Percentiles rank a stretch among this genome's conserved stretches.
phyloP scores from a whole-genome alignment of 2,888 invertebrate species.

The Drosophila hamatofila region DNA sequence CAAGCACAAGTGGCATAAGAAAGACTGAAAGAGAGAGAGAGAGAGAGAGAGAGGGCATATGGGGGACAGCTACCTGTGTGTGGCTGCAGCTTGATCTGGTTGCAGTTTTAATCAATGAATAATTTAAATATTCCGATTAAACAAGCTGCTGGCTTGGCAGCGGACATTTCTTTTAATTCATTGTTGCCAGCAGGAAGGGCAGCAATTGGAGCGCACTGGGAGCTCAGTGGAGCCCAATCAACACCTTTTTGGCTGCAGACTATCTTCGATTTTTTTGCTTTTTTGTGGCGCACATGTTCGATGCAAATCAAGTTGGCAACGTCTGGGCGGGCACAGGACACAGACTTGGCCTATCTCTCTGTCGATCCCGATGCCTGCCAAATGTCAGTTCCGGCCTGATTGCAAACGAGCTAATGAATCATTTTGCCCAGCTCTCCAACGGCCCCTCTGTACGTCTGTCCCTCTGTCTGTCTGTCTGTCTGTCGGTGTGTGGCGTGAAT shows the following conservation, averaged over 20 bases:
- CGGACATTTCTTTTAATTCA: conserved; percentile 80
- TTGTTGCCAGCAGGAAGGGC: conserved; percentile 22
- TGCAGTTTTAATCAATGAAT: conserved; percentile 83
- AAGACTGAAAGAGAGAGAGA: neutral
- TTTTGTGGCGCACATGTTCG: conserved; percentile 76
- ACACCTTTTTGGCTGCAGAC: conserved; percentile 64
- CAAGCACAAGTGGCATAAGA: conserved; percentile 30
- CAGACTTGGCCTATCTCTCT: conserved; percentile 43
- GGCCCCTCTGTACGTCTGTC: conserved; percentile 11
- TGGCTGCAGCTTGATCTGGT: conserved; percentile 47
- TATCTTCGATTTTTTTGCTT: neutral
- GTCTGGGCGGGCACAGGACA: conserved; percentile 59
- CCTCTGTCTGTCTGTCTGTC: conserved; percentile 16
- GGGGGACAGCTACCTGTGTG: conserved; percentile 10
- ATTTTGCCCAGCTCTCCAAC: conserved; percentile 66
- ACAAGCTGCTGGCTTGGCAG: conserved; percentile 59
- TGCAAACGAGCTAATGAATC: conserved; percentile 81
- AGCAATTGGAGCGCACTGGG: conserved; percentile 24
- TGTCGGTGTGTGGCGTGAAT: conserved; percentile 72
- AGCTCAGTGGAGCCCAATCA: conserved; percentile 64
- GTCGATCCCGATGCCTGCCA: conserved; percentile 39
- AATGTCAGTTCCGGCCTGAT: conserved; percentile 82
- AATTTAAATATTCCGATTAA: conserved; percentile 85
- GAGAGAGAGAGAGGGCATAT: neutral
- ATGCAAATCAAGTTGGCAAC: conserved; percentile 78